Conservation (phyloP, 1,140 invertebrate genomes). For the Drosophila sp. region DNA sequence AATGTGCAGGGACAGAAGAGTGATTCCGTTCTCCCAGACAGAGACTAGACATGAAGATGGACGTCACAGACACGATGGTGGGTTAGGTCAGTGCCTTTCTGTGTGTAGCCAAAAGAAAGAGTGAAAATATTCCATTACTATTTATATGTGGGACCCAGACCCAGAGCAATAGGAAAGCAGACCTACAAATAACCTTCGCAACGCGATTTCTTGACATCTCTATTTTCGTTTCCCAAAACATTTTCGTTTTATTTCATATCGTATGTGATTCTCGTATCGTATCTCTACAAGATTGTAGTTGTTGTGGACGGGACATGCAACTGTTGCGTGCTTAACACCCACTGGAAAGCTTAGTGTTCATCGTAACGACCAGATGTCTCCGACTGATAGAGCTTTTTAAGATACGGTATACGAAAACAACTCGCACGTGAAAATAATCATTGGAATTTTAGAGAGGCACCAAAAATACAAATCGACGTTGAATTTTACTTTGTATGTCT, state of each 20-base stretch:
- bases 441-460: too few relatives aligned
- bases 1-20: not conserved
- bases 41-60: conserved; percentile 26
- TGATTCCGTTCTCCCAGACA: conserved; percentile 18
- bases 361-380: conserved; percentile 15
- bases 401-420: not conserved
- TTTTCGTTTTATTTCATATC: not conserved
- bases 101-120: conserved; percentile 27
- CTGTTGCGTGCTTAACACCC: conserved; percentile 53
- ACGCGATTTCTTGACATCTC: not conserved
- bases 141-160: conserved; percentile 48
- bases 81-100: conserved; percentile 75
- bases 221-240: conserved; percentile 9
- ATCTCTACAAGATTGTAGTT: conserved; percentile 5
- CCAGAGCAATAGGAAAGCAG: conserved; percentile 31
- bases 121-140: conserved; percentile 56
- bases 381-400: conserved; percentile 24
- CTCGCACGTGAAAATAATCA: conserved; percentile 69
- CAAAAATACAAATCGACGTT: too few relatives aligned
- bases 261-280: conserved; percentile 18
- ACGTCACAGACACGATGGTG: conserved; percentile 36
- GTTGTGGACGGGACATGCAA: conserved; percentile 39
- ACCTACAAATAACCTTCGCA: conserved; percentile 77
- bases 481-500: too few relatives aligned
- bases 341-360: conserved; percentile 46